Evolutionary conservation across 2,888 invertebrate genomes (phyloP).

Genomic region (Elmis aenea): DNA sequence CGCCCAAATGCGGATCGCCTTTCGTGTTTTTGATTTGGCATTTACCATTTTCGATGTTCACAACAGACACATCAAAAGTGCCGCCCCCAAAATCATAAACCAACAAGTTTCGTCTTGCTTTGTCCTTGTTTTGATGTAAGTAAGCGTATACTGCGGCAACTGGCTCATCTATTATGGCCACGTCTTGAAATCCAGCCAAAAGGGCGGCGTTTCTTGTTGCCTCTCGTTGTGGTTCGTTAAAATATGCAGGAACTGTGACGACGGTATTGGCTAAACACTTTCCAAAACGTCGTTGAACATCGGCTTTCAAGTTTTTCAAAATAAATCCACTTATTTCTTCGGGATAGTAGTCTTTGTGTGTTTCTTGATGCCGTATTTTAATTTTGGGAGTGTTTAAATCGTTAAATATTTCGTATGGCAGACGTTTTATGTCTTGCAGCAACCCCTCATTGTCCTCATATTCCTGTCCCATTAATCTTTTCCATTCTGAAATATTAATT

Average conservation of each 20-base stretch:
- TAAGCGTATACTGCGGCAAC: conserved; percentile 96
- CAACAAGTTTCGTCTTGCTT: conserved; percentile 96
- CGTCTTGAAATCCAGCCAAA: conserved; percentile 86
- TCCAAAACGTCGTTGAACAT: conserved; percentile 94
- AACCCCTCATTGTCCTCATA: no score
- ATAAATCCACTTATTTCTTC: conserved; percentile 99
- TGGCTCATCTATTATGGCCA: conserved; percentile 97
- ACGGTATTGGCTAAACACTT: conserved; percentile 80
- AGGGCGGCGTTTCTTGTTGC: conserved; percentile 98
- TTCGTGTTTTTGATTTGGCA: conserved; percentile 89
- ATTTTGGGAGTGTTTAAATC: conserved; percentile 95
- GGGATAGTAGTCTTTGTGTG: conserved; percentile 88
- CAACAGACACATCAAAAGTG: conserved; percentile 96
- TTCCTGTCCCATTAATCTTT: no score
- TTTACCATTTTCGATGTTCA: conserved; percentile 98
- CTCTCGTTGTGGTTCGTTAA: conserved; percentile 98
- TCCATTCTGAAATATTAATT: no score
- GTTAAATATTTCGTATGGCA: no score
- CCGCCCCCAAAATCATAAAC: conserved; percentile 99
- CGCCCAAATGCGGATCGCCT: conserved; percentile 96
- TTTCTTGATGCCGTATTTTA: conserved; percentile 73
- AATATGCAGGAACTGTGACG: conserved; percentile 95
- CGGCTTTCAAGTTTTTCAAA: conserved; percentile 94
- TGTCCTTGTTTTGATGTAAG: conserved; percentile 93
- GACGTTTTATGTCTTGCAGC: no score